Evolutionary conservation across 2,888 invertebrate species (phyloP), one percentile per base, ranked within the genome.

Genomic region (Theodoxus fluviatilis): DNA sequence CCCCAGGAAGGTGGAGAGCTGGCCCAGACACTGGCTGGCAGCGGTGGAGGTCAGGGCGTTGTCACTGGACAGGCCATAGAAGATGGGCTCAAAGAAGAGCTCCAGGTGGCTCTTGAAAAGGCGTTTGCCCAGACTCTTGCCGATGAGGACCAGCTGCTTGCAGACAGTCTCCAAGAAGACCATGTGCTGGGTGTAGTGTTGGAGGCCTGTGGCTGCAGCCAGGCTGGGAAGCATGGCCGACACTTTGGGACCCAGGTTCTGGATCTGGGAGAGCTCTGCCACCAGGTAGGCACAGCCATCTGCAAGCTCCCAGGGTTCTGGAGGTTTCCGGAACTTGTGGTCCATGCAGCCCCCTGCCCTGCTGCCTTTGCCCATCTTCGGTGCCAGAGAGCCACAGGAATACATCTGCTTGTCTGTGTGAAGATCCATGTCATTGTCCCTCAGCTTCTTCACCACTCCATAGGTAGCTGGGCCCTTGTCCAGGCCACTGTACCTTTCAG

Each of bases 221-320:
- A 89, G 78, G 43, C 84, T 73, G 22, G 89, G 88, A 67, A 90
- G 79, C 57, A 87, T 80, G 71, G 83, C 77, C 25, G 82, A 73
- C 18, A 88, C 81, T 22, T 83, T 73, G 3, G 77, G 73, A 35
- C 80, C 76, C 63, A 85, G 79, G 55, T 83, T 79, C 7, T 84
- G 81, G 64, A 88, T 79, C 68, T 82, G 82, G 18, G 88, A 80
- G 69, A 90, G 76, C 78, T 89, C 89, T 38, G 88, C 86, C 73
- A 89, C 73, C 67, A 89, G 75, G 74, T 87, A 84, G 9, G 89
- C 82, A 80, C 88, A 89, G 89, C 90, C 90, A 82, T 90, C 90
- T 47, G 88, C 88, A 49, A 88, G 76, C 77, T 90, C 90, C 90
- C 90, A 90, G 0, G 89, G 89, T 75, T 89, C 89, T 33, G 89